phyloP scores from a whole-genome alignment of 1,140 invertebrate genomes.

The Prorops nasuta region DNA sequence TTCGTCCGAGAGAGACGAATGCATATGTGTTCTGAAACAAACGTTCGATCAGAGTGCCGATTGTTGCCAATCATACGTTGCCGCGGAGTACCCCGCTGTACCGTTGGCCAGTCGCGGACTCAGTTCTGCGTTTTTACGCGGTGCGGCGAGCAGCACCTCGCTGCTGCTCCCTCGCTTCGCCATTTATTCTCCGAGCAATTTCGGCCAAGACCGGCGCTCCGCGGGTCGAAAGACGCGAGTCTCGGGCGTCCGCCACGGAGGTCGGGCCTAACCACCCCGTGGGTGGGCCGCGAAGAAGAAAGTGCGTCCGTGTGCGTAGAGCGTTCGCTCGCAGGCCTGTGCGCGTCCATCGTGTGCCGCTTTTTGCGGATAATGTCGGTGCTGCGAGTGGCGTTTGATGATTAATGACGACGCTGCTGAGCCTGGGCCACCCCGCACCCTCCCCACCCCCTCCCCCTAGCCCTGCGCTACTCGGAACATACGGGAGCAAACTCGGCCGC shows the following conservation, averaged over 20 bases:
- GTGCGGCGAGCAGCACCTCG: slow-evolving; percentile 30
- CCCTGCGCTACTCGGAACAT: no score
- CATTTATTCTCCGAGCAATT: not conserved
- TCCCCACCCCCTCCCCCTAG: not conserved
- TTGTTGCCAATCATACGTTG: slow-evolving; percentile 56
- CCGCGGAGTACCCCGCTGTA: slow-evolving; percentile 41
- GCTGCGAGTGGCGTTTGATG: slow-evolving; percentile 50
- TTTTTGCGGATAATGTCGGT: slow-evolving; percentile 42
- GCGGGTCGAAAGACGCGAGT: slow-evolving; percentile 7
- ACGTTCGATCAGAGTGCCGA: slow-evolving; percentile 55
- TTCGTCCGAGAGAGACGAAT: slow-evolving; percentile 27
- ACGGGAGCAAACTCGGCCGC: no score
- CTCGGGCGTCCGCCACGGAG: slow-evolving; percentile 3
- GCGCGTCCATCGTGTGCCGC: slow-evolving; percentile 32
- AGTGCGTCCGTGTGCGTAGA: slow-evolving; percentile 17
- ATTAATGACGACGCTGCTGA: slow-evolving; percentile 49
- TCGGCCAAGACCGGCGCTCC: slow-evolving; percentile 9
- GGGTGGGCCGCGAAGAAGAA: slow-evolving; percentile 4
- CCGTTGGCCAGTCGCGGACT: slow-evolving; percentile 24
- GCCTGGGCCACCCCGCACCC: not conserved
- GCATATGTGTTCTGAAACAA: slow-evolving; percentile 49
- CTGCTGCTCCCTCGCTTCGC: not conserved
- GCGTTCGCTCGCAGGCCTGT: no score
- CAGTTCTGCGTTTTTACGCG: slow-evolving; percentile 53
- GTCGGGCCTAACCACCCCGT: not conserved